Conservation (phyloP, 2,888 invertebrate species). For the Megaustenia siamemsis region DNA sequence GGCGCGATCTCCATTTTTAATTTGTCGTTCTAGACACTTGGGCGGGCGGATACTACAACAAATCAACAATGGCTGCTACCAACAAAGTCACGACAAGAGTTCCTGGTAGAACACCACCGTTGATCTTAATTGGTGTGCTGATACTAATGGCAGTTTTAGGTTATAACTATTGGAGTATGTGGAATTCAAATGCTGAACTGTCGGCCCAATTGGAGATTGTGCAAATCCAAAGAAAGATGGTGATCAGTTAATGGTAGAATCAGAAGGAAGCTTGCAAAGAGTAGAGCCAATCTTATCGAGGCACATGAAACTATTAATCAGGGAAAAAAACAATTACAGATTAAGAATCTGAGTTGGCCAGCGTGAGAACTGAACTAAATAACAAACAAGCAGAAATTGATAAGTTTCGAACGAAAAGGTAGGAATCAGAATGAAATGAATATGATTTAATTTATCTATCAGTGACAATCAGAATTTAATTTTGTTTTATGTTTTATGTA, state of each 20-base stretch:
- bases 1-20: no score
- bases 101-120: conserved; percentile 36
- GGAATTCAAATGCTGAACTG: background rate
- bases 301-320: background rate
- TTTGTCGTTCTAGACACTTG: no score
- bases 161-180: conserved; percentile 20
- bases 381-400: background rate
- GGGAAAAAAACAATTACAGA: background rate
- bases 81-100: background rate
- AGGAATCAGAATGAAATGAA: no score
- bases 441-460: no score
- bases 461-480: no score
- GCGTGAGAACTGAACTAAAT: background rate
- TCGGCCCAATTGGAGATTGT: background rate
- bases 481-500: no score
- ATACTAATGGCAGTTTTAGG: background rate
- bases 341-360: conserved; percentile 3
- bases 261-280: background rate
- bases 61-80: background rate
- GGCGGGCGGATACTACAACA: no score
- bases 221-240: conserved; percentile 1
- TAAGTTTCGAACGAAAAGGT: background rate
- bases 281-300: background rate
- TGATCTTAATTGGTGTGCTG: conserved; percentile 20
- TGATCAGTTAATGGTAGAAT: background rate